Percentiles rank a stretch among this genome's conserved stretches.
phyloP scores from a whole-genome alignment of 2,113 vertebrate genomes.

The Sebastes fasciatus region DNA sequence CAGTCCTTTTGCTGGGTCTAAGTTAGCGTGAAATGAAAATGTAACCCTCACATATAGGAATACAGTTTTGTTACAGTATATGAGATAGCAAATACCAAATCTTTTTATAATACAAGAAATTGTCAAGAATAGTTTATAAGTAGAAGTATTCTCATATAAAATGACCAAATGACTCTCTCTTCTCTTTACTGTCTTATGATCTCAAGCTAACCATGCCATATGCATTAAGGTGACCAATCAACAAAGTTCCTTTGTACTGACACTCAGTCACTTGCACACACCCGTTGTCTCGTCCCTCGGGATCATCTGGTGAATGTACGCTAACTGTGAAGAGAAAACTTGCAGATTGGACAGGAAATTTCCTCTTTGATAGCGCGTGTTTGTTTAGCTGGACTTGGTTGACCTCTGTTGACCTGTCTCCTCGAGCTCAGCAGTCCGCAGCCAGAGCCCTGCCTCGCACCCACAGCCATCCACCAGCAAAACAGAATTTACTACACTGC shows the following conservation, averaged over 20 bases:
- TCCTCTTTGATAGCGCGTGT: conserved; percentile 81
- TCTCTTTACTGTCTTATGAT: neutral
- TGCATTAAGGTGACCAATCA: conserved; percentile 8
- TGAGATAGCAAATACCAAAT: neutral
- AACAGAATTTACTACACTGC: conserved; percentile 23
- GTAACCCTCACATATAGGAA: conserved; percentile 7
- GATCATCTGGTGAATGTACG: conserved; percentile 69
- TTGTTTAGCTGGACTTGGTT: conserved; percentile 81
- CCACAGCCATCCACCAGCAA: conserved; percentile 36
- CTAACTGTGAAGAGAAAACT: conserved; percentile 73
- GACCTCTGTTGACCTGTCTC: conserved; percentile 73
- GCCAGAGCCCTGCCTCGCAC: conserved; percentile 62
- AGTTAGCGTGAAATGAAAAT: conserved; percentile 49
- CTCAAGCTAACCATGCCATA: neutral
- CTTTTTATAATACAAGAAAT: neutral
- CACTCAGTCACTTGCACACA: conserved; percentile 27
- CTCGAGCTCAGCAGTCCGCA: conserved; percentile 64
- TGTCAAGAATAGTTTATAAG: neutral
- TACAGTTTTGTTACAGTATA: neutral
- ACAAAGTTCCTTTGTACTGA: conserved; percentile 24
- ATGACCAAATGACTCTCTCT: neutral
- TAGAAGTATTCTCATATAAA: neutral
- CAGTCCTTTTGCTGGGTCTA: conserved; percentile 33
- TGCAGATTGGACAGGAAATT: conserved; percentile 77
- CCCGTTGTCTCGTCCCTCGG: conserved; percentile 34